phyloP scores from a whole-genome alignment of 2,797 vertebrate species.

The Peromyscus melanophrys region DNA sequence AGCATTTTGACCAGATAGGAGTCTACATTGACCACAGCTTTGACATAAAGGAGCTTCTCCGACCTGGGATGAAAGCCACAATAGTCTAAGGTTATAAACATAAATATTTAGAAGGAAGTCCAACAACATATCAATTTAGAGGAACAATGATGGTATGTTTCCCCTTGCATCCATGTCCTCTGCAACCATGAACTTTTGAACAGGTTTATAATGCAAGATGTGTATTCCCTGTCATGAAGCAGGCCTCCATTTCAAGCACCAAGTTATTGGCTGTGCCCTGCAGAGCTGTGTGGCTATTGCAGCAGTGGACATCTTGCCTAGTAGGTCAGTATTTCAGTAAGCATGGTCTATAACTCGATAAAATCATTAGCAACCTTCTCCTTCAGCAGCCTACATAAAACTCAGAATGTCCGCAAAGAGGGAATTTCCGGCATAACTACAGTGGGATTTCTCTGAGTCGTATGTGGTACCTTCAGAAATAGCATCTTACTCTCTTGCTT shows the following conservation, averaged over 20 bases:
- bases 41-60: neutral
- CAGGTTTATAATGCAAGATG: neutral
- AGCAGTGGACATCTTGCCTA: neutral
- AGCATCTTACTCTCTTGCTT: neutral
- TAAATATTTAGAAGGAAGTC: neutral
- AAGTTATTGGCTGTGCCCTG: neutral
- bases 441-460: neutral
- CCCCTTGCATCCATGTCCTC: neutral
- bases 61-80: neutral
- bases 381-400: too few species aligned
- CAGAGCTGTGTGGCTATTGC: neutral
- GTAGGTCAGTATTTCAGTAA: neutral
- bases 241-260: neutral
- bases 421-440: too few species aligned
- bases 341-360: neutral
- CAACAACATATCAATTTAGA: neutral
- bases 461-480: neutral
- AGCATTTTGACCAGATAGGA: neutral
- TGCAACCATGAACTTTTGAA: neutral
- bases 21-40: too few species aligned
- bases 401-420: neutral
- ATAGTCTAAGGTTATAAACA: neutral
- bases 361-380: neutral
- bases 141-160: neutral
- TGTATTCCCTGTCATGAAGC: neutral